A percentile compares a stretch with the other conserved stretches of the same genome.
These are phyloP conservation scores for Rhagium mordax DNA, from an alignment of 2,888 invertebrate genomes.

Conservation along the genomic window DNA sequence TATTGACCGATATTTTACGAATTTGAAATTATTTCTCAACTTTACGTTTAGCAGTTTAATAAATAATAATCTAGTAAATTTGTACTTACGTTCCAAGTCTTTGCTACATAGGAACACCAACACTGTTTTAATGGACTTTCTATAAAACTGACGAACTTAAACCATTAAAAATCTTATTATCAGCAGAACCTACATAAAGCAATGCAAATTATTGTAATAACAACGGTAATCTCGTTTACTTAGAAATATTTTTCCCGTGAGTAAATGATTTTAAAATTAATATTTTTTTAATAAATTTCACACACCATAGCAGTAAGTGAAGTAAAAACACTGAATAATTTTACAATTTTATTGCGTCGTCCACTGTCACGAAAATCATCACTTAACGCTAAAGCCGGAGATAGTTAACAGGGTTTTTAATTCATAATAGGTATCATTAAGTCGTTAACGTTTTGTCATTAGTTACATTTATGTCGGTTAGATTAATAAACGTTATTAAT, in stretches of 20 bases:
- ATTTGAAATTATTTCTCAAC: too few species aligned
- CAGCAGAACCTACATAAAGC: background rate
- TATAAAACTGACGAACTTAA: background rate
- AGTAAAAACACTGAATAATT: background rate
- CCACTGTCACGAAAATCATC: background rate
- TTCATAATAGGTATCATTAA: background rate
- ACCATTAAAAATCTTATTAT: background rate
- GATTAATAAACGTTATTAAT: background rate
- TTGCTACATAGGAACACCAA: background rate
- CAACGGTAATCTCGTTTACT: background rate
- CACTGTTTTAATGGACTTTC: background rate
- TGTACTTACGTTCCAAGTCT: background rate
- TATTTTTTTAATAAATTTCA: background rate
- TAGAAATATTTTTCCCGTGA: background rate
- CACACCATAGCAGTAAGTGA: background rate
- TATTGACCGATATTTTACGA: too few species aligned
- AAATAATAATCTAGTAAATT: too few species aligned
- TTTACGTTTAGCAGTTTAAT: too few species aligned
- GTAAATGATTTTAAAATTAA: background rate
- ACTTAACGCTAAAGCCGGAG: background rate
- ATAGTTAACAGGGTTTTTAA: background rate
- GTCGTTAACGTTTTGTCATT: background rate
- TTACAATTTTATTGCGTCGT: background rate
- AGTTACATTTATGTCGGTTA: background rate
- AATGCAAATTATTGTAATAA: background rate